Evolutionary conservation across 1,140 invertebrate genomes (phyloP).

Genomic region (Drosophila micromelanica): DNA sequence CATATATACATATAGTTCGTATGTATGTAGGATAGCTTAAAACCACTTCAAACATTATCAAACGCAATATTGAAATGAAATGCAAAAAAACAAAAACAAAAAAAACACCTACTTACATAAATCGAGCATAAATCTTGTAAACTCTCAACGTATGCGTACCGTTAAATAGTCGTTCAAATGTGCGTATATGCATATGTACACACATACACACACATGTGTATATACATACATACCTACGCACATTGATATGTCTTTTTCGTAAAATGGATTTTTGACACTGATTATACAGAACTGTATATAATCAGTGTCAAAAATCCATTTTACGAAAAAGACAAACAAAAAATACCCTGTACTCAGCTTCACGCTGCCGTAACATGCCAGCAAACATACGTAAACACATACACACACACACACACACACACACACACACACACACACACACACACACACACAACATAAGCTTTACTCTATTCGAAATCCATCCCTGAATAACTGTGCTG

Average conservation of each 20-base stretch:
- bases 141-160: neutral
- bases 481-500: too few species aligned
- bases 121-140: slow-evolving; percentile 5
- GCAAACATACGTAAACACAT: too few species aligned
- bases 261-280: slow-evolving; percentile 9
- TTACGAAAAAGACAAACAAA: slow-evolving; percentile 7
- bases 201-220: slow-evolving; percentile 2
- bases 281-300: slow-evolving; percentile 5
- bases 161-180: neutral
- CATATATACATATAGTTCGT: neutral
- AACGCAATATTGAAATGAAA: slow-evolving; percentile 13
- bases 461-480: too few species aligned
- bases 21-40: slow-evolving; percentile 27
- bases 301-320: slow-evolving; percentile 5
- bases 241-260: slow-evolving; percentile 8
- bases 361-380: too few species aligned
- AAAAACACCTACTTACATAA: neutral
- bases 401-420: too few species aligned
- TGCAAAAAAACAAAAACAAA: too few species aligned
- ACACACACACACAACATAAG: too few species aligned
- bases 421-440: too few species aligned
- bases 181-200: neutral
- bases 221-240: slow-evolving; percentile 5
- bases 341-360: too few species aligned
- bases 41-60: slow-evolving; percentile 21